Evolutionary conservation across 2,888 invertebrate genomes (phyloP), one percentile per base, ranked within the genome.

Genomic region (Malthinus flaveolus): DNA sequence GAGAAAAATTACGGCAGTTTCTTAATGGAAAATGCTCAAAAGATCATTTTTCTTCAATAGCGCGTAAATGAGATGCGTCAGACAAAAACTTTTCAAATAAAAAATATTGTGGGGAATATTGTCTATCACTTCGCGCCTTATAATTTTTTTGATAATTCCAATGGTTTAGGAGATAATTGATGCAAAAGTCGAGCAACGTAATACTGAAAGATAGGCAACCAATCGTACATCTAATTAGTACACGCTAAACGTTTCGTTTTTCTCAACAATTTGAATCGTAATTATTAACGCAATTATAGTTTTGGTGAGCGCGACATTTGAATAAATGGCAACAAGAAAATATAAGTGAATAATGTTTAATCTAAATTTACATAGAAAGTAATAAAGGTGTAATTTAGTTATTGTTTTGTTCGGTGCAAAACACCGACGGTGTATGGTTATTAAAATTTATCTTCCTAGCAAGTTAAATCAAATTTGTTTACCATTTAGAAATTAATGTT

Each of bases 331-430:
- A 10, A 11, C 32, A 32, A 32, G 45, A 11, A 31, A 31, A 31
- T 31, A 45, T 31, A 45, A 45, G 45, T 45, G 45, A 31, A 45
- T 31, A 45, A 45, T 45, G 45, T 45, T 45, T 45, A 45, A 45
- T 45, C 32, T 31, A 42, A 42, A 42, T 42, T 42, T 42, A 42
- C 39, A 42, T 42, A 42, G 39, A 42, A 42, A 42, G 39, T 42
- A 42, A 42, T 42, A 42, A 42, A 42, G 39, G 39, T 42, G 15
- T 42, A 42, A 42, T 42, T 42, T 42, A 42, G 39, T 42, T 42
- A 42, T 42, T 42, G 39, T 42, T 23, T 42, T 42, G 39, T 42
- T 42, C 39, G 39, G 13, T 42, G 23, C 39, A 42, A 42, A 42
- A 42, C 39, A 42, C 39, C 39, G 23, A 11, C 39, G 39, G 15